Conservation (phyloP, 2,888 invertebrate genomes). For the Diabrotica balteata region DNA sequence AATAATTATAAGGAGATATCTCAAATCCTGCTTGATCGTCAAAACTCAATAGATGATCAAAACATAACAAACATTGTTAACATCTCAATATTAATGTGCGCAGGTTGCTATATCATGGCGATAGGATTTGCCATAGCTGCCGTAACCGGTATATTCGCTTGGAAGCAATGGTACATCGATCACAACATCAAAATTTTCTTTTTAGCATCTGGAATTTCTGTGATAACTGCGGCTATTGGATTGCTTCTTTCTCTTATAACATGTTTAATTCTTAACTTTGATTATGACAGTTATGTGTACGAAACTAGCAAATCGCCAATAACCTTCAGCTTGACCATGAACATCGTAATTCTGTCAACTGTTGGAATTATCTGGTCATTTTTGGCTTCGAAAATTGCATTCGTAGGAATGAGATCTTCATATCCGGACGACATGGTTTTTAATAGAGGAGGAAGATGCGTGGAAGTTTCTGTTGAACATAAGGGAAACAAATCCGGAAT, state of each 20-base stretch:
- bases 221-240: conserved; percentile 61
- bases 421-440: conserved; percentile 66
- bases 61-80: conserved; percentile 39
- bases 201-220: conserved; percentile 64
- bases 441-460: conserved; percentile 61
- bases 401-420: conserved; percentile 68
- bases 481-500: conserved; percentile 65
- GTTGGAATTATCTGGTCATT: conserved; percentile 69
- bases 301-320: conserved; percentile 28
- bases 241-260: conserved; percentile 44
- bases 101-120: conserved; percentile 64
- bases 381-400: conserved; percentile 67
- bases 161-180: conserved; percentile 72
- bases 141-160: conserved; percentile 67
- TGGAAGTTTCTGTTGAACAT: conserved; percentile 65
- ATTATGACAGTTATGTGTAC: conserved; percentile 34
- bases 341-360: conserved; percentile 67
- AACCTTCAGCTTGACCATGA: conserved; percentile 55
- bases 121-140: conserved; percentile 64
- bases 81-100: conserved; percentile 49
- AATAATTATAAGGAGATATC: not conserved
- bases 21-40: too few species aligned
- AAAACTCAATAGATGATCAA: conserved; percentile 7
- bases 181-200: conserved; percentile 71
- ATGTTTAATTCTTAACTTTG: conserved; percentile 36